Evolutionary conservation across 2,797 vertebrate species (phyloP), one percentile per base, ranked within the genome.

Genomic region (Sorex maritimensis): DNA sequence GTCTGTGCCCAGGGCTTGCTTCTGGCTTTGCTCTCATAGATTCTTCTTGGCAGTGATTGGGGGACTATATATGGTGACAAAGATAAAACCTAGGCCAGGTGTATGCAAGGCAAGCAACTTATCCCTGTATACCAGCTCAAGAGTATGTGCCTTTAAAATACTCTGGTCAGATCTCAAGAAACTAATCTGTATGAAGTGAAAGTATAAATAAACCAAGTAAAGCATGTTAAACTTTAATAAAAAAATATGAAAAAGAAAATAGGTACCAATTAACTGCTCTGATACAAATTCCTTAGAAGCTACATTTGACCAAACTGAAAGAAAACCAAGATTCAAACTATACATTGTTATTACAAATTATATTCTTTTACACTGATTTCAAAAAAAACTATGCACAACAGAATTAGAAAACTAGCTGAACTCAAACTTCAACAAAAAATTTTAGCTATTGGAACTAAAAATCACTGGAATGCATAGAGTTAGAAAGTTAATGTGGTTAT

Each of bases 91-190:
- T 2, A 49, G 49, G 9, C 49, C 49, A 49, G 49, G 9, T 61
- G 58, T 7, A 21, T 61, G 17, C 19, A 61, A 61, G 58, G 15
- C 55, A 58, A 58, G 19, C 13, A 15, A 2, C 55, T 61, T 61
- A 61, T 19, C 21, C 52, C 58, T 61, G 17, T 61, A 61, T 4
- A 17, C n/a, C 58, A 4, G 58, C 63, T 10, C 24, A 90, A 95
- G 23, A 86, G 4, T 14, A 34, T 58, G 13, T 93, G 38, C 19
- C 63, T 82, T 95, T 88, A 84, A 65, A 95, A 67, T 78, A 80
- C 23, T 74, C 84, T 75, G 58, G 92, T 58, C 90, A 81, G 67
- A 86, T 94, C 87, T 95, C 93, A 81, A 96, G 87, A 71, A 21
- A 34, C 14, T 34, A 30, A 6, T 34, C 30, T 38, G 30, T 28